Evolutionary conservation across 2,113 vertebrate species (phyloP), one percentile per base, ranked within the genome.

Genomic region (Hemichromis elongatus): DNA sequence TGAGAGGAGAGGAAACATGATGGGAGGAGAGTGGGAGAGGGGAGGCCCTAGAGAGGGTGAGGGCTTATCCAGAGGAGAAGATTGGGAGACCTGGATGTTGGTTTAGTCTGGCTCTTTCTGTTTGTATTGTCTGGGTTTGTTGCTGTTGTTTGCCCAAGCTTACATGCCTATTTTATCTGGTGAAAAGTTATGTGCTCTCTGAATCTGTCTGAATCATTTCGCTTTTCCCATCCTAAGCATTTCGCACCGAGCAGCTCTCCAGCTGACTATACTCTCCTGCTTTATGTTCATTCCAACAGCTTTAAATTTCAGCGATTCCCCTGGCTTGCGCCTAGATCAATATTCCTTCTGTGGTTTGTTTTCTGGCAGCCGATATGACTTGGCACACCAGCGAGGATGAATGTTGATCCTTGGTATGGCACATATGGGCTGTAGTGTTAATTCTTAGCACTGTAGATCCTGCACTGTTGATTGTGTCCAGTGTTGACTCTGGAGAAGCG

Each of bases 401-500:
- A 81, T 80, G 90, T 86, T 80, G 83, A 87, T 88, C 54, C 89
- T 90, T 59, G 68, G 81, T 68, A n/a, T 35, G 66, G 85, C 89
- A 63, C 90, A 89, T 87, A 90, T 86, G 91, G 91, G 87, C 86
- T 7, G 73, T 2, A 24, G 81, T 81, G 93, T 92, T 92, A 80
- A 82, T 92, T 84, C 89, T 88, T 84, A 79, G 81, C 73, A 9
- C 79, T 84, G 86, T 82, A 90, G 92, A 92, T 91, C 80, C 83
- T 5, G 81, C 30, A 9, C 75, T 68, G 90, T 90, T 90, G 92
- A 93, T 94, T 86, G 92, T 88, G 93, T 92, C 85, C 91, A 33
- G 84, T 93, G 95, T 95, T 95, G 94, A 94, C 92, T 93, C 90
- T 84, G 88, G 87, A 92, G 91, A 79, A 80, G 86, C 90, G 59